These are phyloP conservation scores for Polia nebulosa DNA, from an alignment of 2,888 invertebrate genomes.

Conservation along the genomic window DNA sequence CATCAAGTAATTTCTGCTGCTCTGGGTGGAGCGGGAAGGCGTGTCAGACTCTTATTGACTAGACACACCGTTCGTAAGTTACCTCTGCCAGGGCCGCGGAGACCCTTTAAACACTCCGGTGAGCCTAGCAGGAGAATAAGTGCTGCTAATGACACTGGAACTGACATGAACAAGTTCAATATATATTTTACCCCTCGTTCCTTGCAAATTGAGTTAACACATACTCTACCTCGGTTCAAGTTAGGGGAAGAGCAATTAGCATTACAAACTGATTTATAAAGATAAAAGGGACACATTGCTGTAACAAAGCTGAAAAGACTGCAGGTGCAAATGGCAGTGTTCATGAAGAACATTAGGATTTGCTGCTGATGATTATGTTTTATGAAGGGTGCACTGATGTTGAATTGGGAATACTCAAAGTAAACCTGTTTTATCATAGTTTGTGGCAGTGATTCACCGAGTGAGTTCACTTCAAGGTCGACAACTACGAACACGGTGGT, in stretches of 20 bases:
- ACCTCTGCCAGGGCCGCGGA: no score
- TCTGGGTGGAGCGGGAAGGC: no score
- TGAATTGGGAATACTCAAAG: not conserved
- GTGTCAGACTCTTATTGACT: no score
- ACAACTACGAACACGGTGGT: slow-evolving; percentile 52
- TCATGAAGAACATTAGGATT: not conserved
- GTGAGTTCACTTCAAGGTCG: slow-evolving; percentile 65
- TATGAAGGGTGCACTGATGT: no score
- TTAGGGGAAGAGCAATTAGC: slow-evolving; percentile 3
- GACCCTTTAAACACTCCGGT: not conserved
- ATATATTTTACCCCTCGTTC: no score
- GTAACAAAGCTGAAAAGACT: not conserved
- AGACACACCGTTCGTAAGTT: no score
- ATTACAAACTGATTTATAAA: not conserved
- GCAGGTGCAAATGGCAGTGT: no score
- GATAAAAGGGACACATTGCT: not conserved
- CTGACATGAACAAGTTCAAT: not conserved
- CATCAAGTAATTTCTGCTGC: no score
- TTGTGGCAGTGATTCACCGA: slow-evolving; percentile 44
- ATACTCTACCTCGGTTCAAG: not conserved
- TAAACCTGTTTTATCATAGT: slow-evolving; percentile 8
- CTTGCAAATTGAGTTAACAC: not conserved
- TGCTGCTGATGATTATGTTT: no score
- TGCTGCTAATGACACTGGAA: not conserved
- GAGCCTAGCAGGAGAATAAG: no score